Percentiles rank a stretch among this genome's conserved stretches.
These are phyloP conservation scores for Helicoverpa assulta DNA, from an alignment of 2,888 invertebrate species.

Conservation along the genomic window DNA sequence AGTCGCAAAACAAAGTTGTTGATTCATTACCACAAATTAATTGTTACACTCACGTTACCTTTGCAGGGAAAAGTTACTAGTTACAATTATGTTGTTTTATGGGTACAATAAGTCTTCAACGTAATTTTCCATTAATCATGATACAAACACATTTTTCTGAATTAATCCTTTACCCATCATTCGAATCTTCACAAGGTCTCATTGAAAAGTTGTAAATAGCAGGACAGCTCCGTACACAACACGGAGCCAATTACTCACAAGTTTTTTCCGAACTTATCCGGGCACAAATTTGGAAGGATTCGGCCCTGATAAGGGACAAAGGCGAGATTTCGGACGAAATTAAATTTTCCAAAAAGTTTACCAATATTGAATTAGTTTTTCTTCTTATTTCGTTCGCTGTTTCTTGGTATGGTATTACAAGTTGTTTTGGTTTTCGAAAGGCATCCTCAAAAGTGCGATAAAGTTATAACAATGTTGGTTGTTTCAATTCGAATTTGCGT, in stretches of 20 bases:
- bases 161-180: slow-evolving; percentile 33
- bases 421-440: slow-evolving; percentile 10
- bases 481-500: neutral
- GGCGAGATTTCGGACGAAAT: slow-evolving; percentile 51
- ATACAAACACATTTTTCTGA: neutral
- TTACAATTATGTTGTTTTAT: no score
- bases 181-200: slow-evolving; percentile 31
- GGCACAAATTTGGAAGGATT: slow-evolving; percentile 50
- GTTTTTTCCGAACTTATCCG: slow-evolving; percentile 56
- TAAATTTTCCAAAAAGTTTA: slow-evolving; percentile 58
- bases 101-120: no score
- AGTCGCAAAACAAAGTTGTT: slow-evolving; percentile 37
- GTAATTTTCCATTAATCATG: no score
- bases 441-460: neutral
- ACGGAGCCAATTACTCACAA: slow-evolving; percentile 61
- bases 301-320: slow-evolving; percentile 51
- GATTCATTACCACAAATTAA: slow-evolving; percentile 11
- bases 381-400: slow-evolving; percentile 17
- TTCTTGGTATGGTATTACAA: slow-evolving; percentile 14
- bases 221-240: slow-evolving; percentile 45
- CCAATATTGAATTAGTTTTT: slow-evolving; percentile 43
- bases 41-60: no score
- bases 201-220: slow-evolving; percentile 29
- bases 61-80: no score
- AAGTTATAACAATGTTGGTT: neutral